phyloP scores from a whole-genome alignment of 2,113 vertebrate species.

The Xiphorhynchus elegans region DNA sequence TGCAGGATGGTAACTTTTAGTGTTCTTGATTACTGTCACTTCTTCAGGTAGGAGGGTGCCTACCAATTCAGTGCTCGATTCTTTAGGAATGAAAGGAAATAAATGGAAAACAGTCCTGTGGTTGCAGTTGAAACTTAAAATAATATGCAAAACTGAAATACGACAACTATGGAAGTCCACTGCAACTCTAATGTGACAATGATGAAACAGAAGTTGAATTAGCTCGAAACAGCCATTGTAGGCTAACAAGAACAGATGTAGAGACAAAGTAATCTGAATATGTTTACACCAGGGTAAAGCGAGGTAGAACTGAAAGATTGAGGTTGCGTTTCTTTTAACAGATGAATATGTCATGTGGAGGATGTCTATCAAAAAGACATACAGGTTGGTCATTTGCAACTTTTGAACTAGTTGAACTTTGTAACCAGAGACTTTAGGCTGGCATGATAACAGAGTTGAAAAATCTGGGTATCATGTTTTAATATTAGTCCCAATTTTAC shows the following conservation, averaged over 20 bases:
- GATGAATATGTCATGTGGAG: not conserved
- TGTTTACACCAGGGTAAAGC: not conserved
- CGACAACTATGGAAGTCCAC: not conserved
- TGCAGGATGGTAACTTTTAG: not conserved
- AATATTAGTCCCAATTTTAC: not conserved
- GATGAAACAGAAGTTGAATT: not conserved
- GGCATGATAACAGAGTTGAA: not conserved
- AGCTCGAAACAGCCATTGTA: not conserved
- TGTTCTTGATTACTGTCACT: not conserved
- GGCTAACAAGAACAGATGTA: not conserved
- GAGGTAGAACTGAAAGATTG: not conserved
- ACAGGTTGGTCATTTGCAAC: not conserved
- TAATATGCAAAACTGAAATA: not conserved
- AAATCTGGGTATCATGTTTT: not conserved
- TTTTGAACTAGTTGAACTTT: not conserved
- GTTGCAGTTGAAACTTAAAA: not conserved
- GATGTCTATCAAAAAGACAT: not conserved
- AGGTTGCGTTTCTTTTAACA: not conserved
- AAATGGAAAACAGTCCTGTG: not conserved
- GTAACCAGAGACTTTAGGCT: not conserved
- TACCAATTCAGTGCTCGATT: not conserved
- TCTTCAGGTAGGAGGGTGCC: not conserved
- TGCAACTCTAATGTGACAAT: not conserved
- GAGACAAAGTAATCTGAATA: not conserved
- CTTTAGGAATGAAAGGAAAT: not conserved